phyloP scores from a whole-genome alignment of 2,113 vertebrate genomes.

The Mionectes macconnelli region DNA sequence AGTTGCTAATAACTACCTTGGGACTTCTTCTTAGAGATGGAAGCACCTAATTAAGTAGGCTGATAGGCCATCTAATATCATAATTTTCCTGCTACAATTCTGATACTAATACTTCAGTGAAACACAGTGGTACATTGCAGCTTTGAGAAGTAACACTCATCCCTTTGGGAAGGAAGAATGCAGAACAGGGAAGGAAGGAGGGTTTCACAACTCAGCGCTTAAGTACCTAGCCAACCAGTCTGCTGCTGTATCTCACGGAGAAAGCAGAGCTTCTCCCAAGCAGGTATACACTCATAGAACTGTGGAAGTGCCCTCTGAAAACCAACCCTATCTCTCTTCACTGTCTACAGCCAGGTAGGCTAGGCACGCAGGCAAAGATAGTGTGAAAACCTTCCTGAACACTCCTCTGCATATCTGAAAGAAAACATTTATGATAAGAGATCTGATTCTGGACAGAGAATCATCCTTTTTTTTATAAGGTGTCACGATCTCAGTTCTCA shows the following conservation, averaged over 20 bases:
- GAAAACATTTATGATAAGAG: background rate
- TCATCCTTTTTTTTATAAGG: background rate
- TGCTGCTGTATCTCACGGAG: background rate
- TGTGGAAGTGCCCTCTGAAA: background rate
- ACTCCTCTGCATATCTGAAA: background rate
- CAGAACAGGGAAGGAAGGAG: background rate
- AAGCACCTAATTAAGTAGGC: slow-evolving; percentile 5
- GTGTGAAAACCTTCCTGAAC: background rate
- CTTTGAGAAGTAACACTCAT: background rate
- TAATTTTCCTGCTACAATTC: slow-evolving; percentile 15
- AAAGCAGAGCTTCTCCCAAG: background rate
- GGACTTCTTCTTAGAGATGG: background rate
- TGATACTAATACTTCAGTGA: slow-evolving; percentile 16
- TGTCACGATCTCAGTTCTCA: background rate
- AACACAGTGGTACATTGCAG: background rate
- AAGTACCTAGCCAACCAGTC: background rate
- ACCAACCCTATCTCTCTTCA: background rate
- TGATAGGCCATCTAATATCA: background rate
- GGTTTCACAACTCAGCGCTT: background rate
- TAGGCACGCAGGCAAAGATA: background rate
- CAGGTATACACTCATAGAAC: background rate
- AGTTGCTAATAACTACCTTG: background rate
- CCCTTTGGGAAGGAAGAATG: background rate
- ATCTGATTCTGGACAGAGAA: background rate
- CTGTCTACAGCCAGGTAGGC: background rate